Conservation (phyloP, 1,140 invertebrate genomes). For the Eciton burchellii region DNA sequence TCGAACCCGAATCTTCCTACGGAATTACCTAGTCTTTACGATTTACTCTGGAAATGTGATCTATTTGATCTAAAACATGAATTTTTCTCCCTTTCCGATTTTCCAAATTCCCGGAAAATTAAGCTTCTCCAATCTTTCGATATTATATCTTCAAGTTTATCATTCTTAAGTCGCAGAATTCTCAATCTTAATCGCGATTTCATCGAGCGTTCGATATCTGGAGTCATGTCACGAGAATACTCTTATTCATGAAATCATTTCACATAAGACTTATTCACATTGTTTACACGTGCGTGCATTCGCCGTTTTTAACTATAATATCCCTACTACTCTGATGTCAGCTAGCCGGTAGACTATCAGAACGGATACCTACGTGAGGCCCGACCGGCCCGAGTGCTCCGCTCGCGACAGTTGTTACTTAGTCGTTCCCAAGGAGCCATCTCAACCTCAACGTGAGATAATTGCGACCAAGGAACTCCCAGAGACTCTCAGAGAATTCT, state of each 20-base stretch:
- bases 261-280: constrained; percentile 11
- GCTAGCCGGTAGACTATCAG: constrained; percentile 61
- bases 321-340: constrained; percentile 65
- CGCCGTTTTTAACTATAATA: constrained; percentile 69
- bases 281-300: constrained; percentile 28
- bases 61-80: too few species aligned
- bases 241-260: constrained; percentile 28
- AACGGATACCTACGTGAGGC: constrained; percentile 67
- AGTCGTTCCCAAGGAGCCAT: constrained; percentile 56
- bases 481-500: background rate
- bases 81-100: too few species aligned
- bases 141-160: too few species aligned
- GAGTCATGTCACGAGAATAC: background rate
- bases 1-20: background rate
- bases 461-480: background rate
- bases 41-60: too few species aligned
- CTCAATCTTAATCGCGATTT: background rate
- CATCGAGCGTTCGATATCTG: background rate
- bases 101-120: too few species aligned
- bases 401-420: constrained; percentile 69
- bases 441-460: constrained; percentile 6
- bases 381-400: constrained; percentile 61
- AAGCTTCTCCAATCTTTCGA: too few species aligned
- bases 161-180: too few species aligned
- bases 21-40: too few species aligned